These are phyloP conservation scores for Heteromormyrus szaboi DNA, from an alignment of 2,797 vertebrate genomes.

Conservation along the genomic window DNA sequence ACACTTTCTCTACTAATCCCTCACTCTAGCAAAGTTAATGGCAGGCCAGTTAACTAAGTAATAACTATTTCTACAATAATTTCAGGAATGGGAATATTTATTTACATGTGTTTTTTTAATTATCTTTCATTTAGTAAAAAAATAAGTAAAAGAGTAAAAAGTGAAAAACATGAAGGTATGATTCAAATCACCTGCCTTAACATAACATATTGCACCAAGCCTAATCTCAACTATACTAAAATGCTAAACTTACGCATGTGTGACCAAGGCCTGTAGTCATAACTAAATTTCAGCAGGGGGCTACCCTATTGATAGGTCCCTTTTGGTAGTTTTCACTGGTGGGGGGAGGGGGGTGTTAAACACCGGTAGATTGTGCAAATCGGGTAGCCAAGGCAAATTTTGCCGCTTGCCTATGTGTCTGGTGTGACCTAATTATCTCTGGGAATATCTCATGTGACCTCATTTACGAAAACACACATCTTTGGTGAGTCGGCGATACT, in stretches of 20 bases:
- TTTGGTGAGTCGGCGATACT: neutral
- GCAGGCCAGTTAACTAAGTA: neutral
- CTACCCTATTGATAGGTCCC: neutral
- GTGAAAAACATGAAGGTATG: neutral
- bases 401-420: neutral
- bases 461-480: neutral
- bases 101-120: neutral
- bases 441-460: neutral
- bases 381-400: neutral
- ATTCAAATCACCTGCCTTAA: neutral
- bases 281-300: neutral
- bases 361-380: neutral
- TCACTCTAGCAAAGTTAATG: neutral
- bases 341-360: neutral
- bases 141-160: neutral
- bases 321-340: neutral
- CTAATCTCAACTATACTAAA: neutral
- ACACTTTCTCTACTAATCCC: neutral
- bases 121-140: neutral
- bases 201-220: neutral
- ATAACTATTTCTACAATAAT: neutral
- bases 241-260: neutral
- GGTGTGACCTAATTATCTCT: neutral
- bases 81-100: neutral
- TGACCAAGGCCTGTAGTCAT: neutral